A percentile compares a stretch with the other conserved stretches of the same genome.
These are phyloP conservation scores for Zeus faber DNA, from an alignment of 2,113 vertebrate species.

Conservation along the genomic window DNA sequence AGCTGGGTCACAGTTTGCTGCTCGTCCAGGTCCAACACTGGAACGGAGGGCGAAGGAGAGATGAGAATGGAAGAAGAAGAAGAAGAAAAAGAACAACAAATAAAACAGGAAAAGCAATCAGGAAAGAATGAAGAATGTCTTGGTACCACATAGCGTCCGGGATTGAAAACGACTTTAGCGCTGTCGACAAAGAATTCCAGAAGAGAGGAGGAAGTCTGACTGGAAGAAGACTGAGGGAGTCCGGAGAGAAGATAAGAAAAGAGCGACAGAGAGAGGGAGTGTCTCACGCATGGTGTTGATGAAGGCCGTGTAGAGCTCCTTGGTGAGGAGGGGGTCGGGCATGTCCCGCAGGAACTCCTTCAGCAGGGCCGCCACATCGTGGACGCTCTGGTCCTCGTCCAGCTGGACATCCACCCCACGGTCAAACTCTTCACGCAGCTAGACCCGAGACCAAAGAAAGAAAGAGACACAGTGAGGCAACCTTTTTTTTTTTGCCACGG, in stretches of 20 bases:
- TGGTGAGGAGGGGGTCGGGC: slow-evolving; percentile 91
- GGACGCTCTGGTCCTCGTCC: slow-evolving; percentile 92
- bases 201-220: too few relatives aligned
- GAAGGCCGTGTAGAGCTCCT: slow-evolving; percentile 93
- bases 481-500: background rate
- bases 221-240: too few relatives aligned
- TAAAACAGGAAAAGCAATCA: background rate
- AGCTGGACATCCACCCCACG: slow-evolving; percentile 85
- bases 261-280: background rate
- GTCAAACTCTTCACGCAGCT: slow-evolving; percentile 94
- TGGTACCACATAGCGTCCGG: too few relatives aligned
- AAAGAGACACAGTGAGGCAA: background rate
- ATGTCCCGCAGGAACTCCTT: slow-evolving; percentile 97
- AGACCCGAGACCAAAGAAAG: slow-evolving; percentile 20
- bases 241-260: background rate
- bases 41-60: slow-evolving; percentile 21
- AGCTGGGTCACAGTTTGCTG: slow-evolving; percentile 83
- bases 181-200: too few relatives aligned
- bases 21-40: slow-evolving; percentile 88
- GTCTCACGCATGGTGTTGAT: slow-evolving; percentile 86
- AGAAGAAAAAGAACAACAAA: background rate
- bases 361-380: slow-evolving; percentile 90
- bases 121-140: background rate
- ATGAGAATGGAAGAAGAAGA: too few relatives aligned
- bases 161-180: too few relatives aligned